phyloP scores from a whole-genome alignment of 64 coral and sea anemone genomes.

The Catalaphyllia jardinei region DNA sequence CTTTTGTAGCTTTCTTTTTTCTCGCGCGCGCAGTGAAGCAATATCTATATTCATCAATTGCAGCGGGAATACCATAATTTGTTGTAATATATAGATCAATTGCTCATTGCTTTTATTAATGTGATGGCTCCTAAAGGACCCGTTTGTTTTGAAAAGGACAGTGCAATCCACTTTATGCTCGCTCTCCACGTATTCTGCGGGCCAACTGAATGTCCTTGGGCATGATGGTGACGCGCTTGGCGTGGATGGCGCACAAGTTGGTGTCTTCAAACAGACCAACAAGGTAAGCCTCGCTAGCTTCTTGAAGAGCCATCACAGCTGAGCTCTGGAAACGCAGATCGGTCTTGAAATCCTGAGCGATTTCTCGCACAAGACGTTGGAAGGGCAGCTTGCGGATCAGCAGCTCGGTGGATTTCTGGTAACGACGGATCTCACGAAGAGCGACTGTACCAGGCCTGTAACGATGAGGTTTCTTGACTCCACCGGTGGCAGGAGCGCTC shows the following conservation, averaged over 20 bases:
- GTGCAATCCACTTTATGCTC: constrained; percentile 17
- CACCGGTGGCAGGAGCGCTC: constrained; percentile 72
- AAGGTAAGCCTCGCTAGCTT: too few relatives aligned
- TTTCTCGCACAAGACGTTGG: constrained; percentile 91
- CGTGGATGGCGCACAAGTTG: constrained; percentile 98
- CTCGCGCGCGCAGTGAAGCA: too few relatives aligned
- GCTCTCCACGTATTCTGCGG: constrained; percentile 38
- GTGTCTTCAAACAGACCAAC: constrained; percentile 17
- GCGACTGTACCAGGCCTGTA: constrained; percentile 93
- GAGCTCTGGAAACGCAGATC: constrained; percentile 87
- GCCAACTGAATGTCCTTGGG: constrained; percentile 50
- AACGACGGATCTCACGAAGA: constrained; percentile 95
- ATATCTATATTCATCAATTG: too few relatives aligned
- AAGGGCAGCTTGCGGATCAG: constrained; percentile 91
- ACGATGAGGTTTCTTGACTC: constrained; percentile 87
- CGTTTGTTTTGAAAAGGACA: neutral
- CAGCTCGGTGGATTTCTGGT: constrained; percentile 90
- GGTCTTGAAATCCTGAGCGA: constrained; percentile 93
- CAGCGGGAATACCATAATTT: too few relatives aligned
- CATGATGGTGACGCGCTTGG: constrained; percentile 97
- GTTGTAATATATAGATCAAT: neutral
- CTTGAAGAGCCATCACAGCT: constrained; percentile 25
- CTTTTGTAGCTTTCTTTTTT: too few relatives aligned
- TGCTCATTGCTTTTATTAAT: neutral
- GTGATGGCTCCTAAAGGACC: neutral